Conservation (phyloP, 2,888 invertebrate species). For the Thera obeliscata region DNA sequence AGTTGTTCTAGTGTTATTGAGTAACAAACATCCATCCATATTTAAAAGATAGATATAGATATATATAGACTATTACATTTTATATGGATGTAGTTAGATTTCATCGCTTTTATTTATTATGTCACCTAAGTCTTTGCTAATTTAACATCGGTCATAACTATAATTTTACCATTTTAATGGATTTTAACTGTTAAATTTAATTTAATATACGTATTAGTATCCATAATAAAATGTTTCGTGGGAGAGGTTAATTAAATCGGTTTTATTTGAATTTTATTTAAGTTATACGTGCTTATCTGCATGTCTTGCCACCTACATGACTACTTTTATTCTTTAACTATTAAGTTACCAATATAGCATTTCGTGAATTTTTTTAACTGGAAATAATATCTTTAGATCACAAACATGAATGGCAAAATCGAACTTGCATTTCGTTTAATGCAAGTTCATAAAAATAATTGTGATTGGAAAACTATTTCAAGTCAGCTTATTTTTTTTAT, state of each 20-base stretch:
- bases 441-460: no score
- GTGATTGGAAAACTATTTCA: no score
- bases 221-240: conserved; percentile 10
- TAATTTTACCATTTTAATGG: conserved; percentile 47
- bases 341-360: background rate
- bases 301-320: background rate
- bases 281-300: background rate
- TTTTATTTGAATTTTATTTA: conserved; percentile 12
- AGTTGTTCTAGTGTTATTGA: no score
- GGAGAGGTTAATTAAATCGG: conserved; percentile 11
- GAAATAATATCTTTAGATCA: no score
- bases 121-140: conserved; percentile 6
- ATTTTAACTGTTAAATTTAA: conserved; percentile 41
- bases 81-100: conserved; percentile 13
- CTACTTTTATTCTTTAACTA: no score
- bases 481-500: no score
- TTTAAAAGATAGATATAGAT: background rate
- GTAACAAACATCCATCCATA: no score
- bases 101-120: conserved; percentile 9
- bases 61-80: conserved; percentile 7
- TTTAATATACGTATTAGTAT: conserved; percentile 11
- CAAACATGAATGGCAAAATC: no score
- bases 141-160: conserved; percentile 10
- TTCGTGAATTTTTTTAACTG: no score
- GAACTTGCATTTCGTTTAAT: no score